These are phyloP conservation scores for Fistularia tabacaria DNA, from an alignment of 2,797 vertebrate genomes.

Conservation along the genomic window DNA sequence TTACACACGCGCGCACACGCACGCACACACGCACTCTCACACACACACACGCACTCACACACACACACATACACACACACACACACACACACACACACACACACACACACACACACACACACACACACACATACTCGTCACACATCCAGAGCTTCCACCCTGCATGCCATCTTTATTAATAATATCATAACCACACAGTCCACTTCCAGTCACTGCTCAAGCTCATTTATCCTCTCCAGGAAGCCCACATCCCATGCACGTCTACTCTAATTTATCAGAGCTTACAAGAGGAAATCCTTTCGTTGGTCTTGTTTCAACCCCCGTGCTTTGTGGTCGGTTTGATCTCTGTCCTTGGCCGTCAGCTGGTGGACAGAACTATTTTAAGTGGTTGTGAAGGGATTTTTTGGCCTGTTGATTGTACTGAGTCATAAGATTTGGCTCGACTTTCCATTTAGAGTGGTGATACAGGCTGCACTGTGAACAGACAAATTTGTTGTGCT, in stretches of 20 bases:
- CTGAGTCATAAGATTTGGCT: slow-evolving; percentile 42
- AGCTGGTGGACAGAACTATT: slow-evolving; percentile 56
- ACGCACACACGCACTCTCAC: no score
- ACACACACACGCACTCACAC: neutral
- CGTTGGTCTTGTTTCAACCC: slow-evolving; percentile 32
- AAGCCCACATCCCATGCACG: slow-evolving; percentile 34
- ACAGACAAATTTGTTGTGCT: neutral
- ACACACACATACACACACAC: slow-evolving; percentile 7
- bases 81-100: slow-evolving; percentile 7
- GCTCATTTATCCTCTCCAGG: slow-evolving; percentile 37
- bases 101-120: slow-evolving; percentile 1
- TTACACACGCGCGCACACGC: slow-evolving; percentile 16
- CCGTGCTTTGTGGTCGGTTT: slow-evolving; percentile 48
- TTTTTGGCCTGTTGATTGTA: slow-evolving; percentile 42
- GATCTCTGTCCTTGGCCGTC: slow-evolving; percentile 50
- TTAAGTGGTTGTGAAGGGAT: slow-evolving; percentile 35
- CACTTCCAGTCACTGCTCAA: slow-evolving; percentile 42
- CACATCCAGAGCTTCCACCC: slow-evolving; percentile 11
- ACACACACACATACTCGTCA: slow-evolving; percentile 2
- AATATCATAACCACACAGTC: slow-evolving; percentile 41
- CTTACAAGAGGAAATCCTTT: slow-evolving; percentile 52
- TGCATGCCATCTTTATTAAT: slow-evolving; percentile 40
- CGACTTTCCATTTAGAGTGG: slow-evolving; percentile 8
- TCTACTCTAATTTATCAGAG: slow-evolving; percentile 48
- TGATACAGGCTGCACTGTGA: neutral